A percentile compares a stretch with the other conserved stretches of the same genome.
Conservation (phyloP, 2,888 invertebrate genomes). For the Autographa gamma region DNA sequence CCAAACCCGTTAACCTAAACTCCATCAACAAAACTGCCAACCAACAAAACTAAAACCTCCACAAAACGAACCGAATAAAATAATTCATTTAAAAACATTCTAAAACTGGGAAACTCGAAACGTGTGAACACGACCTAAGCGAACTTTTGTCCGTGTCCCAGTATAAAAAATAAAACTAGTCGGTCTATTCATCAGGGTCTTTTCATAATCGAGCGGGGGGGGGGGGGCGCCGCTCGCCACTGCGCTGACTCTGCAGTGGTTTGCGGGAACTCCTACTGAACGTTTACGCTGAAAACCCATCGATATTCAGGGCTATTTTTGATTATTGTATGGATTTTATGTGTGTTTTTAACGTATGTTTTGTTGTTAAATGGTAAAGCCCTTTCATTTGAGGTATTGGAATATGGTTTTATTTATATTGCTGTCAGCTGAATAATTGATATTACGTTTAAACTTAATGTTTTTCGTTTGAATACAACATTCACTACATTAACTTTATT, state of each 20-base stretch:
- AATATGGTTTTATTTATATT: not conserved
- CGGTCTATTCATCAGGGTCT: slow-evolving; percentile 62
- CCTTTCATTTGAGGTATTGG: not conserved
- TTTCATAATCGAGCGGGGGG: slow-evolving; percentile 67
- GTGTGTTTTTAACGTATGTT: not conserved
- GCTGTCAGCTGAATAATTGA: not conserved
- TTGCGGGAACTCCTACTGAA: slow-evolving; percentile 29
- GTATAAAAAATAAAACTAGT: slow-evolving; percentile 53
- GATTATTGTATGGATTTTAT: slow-evolving; percentile 20
- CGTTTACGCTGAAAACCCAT: slow-evolving; percentile 43
- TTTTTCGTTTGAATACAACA: no score
- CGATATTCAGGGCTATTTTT: slow-evolving; percentile 30
- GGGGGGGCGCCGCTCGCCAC: slow-evolving; percentile 53
- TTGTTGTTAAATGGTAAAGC: not conserved
- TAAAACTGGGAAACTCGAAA: slow-evolving; percentile 13
- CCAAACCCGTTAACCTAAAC: not conserved
- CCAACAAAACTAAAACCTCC: not conserved
- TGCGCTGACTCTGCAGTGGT: slow-evolving; percentile 58
- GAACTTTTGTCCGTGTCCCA: slow-evolving; percentile 47
- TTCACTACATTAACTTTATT: no score
- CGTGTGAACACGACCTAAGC: slow-evolving; percentile 38
- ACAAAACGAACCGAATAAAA: not conserved
- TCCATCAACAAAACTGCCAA: not conserved
- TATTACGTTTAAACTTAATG: no score
- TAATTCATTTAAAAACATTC: slow-evolving; percentile 6